phyloP scores from a whole-genome alignment of 2,797 vertebrate genomes.

The Aselliscus stoliczkanus region DNA sequence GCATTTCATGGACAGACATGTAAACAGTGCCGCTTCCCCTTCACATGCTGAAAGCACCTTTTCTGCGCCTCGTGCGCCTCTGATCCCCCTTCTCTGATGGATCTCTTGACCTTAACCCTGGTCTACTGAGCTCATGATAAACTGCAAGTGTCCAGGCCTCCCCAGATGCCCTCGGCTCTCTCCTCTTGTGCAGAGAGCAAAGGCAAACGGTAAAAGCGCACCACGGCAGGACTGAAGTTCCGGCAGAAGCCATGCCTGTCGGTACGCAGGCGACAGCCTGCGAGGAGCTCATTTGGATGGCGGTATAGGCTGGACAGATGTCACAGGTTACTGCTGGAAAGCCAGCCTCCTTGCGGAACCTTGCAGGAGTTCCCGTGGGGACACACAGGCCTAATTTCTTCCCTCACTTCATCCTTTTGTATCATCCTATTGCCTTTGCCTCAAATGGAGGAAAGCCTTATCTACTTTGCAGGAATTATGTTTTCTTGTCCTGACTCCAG shows the following conservation, averaged over 20 bases:
- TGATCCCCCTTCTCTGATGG: background rate
- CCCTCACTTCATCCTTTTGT: background rate
- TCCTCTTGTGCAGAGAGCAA: background rate
- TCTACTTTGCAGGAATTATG: background rate
- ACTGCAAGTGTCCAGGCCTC: background rate
- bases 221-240: background rate
- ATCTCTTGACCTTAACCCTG: background rate
- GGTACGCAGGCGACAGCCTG: background rate
- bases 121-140: background rate
- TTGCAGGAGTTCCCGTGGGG: background rate
- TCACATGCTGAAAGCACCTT: background rate
- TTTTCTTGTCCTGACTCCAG: background rate
- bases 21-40: background rate
- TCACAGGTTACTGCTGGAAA: background rate
- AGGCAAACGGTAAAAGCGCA: background rate
- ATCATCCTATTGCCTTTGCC: background rate
- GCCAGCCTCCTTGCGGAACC: background rate
- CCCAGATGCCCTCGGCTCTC: background rate
- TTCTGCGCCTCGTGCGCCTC: background rate
- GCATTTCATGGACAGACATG: background rate
- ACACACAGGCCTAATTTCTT: background rate
- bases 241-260: background rate
- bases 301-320: background rate
- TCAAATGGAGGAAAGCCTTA: background rate
- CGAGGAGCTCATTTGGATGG: background rate